Evolutionary conservation across 1,140 invertebrate species (phyloP).

Genomic region (Lepidotrigona ventralis): DNA sequence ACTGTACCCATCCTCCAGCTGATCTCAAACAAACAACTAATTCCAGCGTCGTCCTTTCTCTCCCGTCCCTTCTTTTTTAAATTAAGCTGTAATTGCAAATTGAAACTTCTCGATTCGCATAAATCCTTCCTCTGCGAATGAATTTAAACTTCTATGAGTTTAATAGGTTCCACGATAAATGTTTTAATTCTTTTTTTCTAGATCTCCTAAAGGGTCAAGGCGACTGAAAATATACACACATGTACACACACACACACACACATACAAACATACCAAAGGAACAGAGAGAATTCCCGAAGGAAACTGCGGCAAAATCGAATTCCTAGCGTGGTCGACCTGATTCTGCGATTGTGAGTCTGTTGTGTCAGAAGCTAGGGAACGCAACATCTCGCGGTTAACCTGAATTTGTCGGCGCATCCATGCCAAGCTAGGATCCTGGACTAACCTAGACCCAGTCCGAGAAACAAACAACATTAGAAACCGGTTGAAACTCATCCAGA

Average conservation of each 20-base stretch:
- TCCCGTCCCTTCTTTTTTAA: no score
- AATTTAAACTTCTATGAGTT: background rate
- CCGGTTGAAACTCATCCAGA: background rate
- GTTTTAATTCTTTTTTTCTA: background rate
- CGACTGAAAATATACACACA: background rate
- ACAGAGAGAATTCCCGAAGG: background rate
- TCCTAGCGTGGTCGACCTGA: slow-evolving; percentile 10
- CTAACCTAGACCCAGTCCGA: background rate
- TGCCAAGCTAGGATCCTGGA: background rate
- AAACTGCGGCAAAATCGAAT: slow-evolving; percentile 7
- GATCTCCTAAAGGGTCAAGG: fast-evolving
- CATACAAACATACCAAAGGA: background rate
- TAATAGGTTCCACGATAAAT: background rate
- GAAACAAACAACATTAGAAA: background rate
- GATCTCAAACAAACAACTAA: background rate
- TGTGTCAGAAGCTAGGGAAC: background rate
- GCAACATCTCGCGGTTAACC: slow-evolving; percentile 18
- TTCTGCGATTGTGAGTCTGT: background rate
- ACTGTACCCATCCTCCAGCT: background rate
- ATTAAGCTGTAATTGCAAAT: no score
- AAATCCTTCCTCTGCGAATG: background rate
- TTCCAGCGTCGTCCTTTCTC: background rate
- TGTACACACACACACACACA: no score
- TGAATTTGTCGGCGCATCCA: background rate
- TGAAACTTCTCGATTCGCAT: no score